Conservation (phyloP, 2,113 vertebrate species). For the Passerina amoena region DNA sequence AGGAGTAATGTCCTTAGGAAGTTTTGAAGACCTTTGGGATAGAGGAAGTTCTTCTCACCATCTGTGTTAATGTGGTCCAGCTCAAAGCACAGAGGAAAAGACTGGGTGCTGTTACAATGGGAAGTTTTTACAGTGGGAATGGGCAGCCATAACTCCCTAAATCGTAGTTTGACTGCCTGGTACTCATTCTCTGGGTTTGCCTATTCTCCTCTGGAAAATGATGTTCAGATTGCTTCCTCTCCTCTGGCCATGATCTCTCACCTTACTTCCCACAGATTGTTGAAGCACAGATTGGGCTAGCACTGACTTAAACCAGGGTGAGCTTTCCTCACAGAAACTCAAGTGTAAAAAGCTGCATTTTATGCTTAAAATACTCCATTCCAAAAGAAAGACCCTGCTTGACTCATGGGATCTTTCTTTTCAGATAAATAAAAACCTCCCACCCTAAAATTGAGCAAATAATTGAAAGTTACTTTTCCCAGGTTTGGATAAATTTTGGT, state of each 20-base stretch:
- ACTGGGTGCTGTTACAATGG: not conserved
- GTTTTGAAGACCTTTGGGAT: not conserved
- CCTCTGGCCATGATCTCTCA: not conserved
- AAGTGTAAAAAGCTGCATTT: not conserved
- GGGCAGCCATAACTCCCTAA: not conserved
- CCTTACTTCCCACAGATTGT: not conserved
- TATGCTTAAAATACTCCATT: not conserved
- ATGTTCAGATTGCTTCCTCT: not conserved
- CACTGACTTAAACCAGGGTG: not conserved
- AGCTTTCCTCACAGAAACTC: not conserved
- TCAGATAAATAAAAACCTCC: not conserved
- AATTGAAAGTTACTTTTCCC: not conserved
- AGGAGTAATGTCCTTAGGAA: not conserved
- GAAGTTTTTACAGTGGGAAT: not conserved
- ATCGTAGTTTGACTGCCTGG: not conserved
- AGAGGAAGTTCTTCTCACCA: not conserved
- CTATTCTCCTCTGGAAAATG: not conserved
- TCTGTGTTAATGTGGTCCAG: not conserved
- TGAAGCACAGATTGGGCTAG: not conserved
- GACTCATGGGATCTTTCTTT: not conserved
- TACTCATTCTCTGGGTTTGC: not conserved
- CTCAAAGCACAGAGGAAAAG: not conserved
- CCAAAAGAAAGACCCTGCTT: not conserved
- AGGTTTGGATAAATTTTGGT: not conserved
- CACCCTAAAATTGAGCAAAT: not conserved